These are phyloP conservation scores for Toxotes lorentzi DNA, from an alignment of 2,797 vertebrate genomes.

Conservation along the genomic window DNA sequence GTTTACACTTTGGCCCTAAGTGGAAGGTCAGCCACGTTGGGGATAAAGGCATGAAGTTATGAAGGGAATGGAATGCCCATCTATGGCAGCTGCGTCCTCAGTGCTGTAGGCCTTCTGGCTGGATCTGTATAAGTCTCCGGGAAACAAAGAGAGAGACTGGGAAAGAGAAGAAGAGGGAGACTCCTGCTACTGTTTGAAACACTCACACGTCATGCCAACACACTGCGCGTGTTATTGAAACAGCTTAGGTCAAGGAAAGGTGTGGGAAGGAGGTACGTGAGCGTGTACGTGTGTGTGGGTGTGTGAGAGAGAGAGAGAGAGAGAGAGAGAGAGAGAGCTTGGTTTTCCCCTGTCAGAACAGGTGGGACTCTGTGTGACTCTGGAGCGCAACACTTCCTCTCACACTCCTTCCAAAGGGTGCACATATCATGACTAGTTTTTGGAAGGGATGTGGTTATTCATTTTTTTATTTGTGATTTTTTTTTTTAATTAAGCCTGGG, in stretches of 20 bases:
- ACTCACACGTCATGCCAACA: constrained; percentile 41
- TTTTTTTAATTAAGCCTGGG: background rate
- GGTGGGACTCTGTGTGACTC: constrained; percentile 43
- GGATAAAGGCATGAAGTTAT: constrained; percentile 52
- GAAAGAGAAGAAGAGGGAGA: constrained; percentile 32
- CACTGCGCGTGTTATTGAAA: constrained; percentile 38
- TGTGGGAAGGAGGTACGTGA: constrained; percentile 23
- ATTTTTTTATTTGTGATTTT: background rate
- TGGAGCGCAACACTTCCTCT: constrained; percentile 39
- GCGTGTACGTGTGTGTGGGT: background rate
- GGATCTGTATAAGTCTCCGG: constrained; percentile 28
- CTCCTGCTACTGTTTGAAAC: constrained; percentile 39
- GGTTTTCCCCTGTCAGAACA: constrained; percentile 35
- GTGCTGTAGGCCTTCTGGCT: constrained; percentile 32
- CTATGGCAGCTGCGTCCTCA: constrained; percentile 64
- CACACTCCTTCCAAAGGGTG: constrained; percentile 5
- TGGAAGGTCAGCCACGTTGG: constrained; percentile 46
- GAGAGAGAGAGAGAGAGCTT: background rate
- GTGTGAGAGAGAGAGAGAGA: background rate
- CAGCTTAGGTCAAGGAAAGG: constrained; percentile 46
- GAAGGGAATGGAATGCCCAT: constrained; percentile 52
- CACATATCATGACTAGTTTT: constrained; percentile 3
- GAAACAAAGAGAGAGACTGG: background rate
- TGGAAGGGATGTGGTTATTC: background rate
- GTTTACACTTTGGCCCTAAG: constrained; percentile 62